Evolutionary conservation across 2,113 vertebrate genomes (phyloP).

Genomic region (Chunga burmeisteri): DNA sequence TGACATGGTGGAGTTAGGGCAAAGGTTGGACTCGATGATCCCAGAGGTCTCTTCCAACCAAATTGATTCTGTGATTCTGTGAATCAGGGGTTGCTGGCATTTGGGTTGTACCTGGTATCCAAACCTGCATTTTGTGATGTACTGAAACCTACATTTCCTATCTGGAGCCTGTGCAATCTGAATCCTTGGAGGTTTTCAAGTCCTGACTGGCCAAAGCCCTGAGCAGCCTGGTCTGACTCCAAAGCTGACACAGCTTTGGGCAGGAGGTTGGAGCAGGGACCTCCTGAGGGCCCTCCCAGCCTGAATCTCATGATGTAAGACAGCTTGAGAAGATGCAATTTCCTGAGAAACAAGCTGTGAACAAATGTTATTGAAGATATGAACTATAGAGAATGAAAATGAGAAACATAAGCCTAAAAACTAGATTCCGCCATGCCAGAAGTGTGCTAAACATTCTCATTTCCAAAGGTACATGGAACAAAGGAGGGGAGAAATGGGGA

Average conservation of each 20-base stretch:
- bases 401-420: neutral
- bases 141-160: neutral
- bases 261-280: neutral
- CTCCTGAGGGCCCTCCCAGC: neutral
- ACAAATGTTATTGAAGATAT: neutral
- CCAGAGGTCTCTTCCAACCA: too few relatives aligned
- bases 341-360: neutral
- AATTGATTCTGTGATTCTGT: too few relatives aligned
- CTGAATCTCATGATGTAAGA: neutral
- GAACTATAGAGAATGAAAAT: neutral
- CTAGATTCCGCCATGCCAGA: neutral
- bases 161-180: neutral
- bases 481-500: neutral
- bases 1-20: too few relatives aligned
- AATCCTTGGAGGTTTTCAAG: neutral
- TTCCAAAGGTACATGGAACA: neutral
- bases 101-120: neutral
- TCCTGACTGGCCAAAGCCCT: neutral
- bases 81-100: neutral
- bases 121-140: neutral
- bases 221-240: neutral
- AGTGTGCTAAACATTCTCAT: neutral
- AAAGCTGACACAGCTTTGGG: neutral
- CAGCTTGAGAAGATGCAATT: neutral
- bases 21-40: too few relatives aligned